Percentiles rank a stretch among this genome's conserved stretches.
Evolutionary conservation across 2,888 invertebrate genomes (phyloP).

Genomic region (Drepana falcataria): DNA sequence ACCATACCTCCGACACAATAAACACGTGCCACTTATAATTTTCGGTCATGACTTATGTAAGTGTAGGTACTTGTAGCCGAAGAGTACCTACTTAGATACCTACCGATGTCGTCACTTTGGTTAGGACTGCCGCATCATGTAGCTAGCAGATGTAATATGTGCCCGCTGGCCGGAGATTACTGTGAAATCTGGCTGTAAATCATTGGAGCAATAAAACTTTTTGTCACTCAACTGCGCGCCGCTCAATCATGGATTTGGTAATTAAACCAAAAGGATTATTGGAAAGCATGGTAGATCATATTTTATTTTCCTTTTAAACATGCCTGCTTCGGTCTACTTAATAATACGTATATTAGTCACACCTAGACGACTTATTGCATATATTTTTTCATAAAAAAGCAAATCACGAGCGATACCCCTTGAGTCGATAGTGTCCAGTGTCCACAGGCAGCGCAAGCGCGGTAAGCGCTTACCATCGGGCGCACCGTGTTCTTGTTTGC

Average conservation of each 20-base stretch:
- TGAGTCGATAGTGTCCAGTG: too few species aligned
- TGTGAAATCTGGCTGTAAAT: slow-evolving; percentile 66
- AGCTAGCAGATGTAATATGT: slow-evolving; percentile 22
- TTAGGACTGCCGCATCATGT: slow-evolving; percentile 7
- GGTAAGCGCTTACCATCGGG: too few species aligned
- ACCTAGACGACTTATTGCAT: too few species aligned
- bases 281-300: slow-evolving; percentile 1
- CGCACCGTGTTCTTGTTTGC: too few species aligned
- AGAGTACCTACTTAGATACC: slow-evolving; percentile 12
- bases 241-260: slow-evolving; percentile 14
- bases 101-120: slow-evolving; percentile 6
- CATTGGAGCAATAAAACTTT: slow-evolving; percentile 62
- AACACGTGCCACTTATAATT: slow-evolving; percentile 23
- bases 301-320: too few species aligned
- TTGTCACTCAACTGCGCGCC: slow-evolving; percentile 37
- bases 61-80: slow-evolving; percentile 18
- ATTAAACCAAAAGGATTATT: slow-evolving; percentile 3
- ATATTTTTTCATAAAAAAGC: too few species aligned
- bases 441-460: too few species aligned
- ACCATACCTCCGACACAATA: slow-evolving; percentile 16
- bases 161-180: slow-evolving; percentile 36
- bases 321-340: too few species aligned
- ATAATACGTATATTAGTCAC: too few species aligned
- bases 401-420: too few species aligned
- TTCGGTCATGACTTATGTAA: not conserved